These are phyloP conservation scores for Argentina silus DNA, from an alignment of 2,797 vertebrate genomes.

Conservation along the genomic window DNA sequence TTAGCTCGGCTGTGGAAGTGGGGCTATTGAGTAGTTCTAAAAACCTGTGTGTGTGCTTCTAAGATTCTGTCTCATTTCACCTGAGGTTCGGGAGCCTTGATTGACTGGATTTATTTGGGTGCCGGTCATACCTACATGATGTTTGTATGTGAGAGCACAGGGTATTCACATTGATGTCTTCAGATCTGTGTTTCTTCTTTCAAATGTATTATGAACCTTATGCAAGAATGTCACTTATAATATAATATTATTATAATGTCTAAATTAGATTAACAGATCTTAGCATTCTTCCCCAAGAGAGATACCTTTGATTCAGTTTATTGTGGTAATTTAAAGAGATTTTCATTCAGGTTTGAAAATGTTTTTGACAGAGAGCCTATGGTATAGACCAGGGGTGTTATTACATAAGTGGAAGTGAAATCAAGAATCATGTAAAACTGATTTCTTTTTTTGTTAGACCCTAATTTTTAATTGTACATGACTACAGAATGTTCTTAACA, in stretches of 20 bases:
- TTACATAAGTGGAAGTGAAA: background rate
- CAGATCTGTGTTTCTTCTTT: background rate
- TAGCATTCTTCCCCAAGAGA: background rate
- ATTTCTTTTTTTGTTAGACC: background rate
- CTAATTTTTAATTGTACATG: constrained; percentile 42
- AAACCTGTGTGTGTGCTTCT: constrained; percentile 1
- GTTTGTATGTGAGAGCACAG: background rate
- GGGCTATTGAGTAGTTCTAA: too few species aligned
- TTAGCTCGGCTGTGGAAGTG: too few species aligned
- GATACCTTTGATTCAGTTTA: background rate
- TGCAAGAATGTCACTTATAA: too few species aligned
- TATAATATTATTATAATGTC: background rate
- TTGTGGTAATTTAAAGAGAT: background rate
- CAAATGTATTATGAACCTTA: too few species aligned
- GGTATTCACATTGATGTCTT: background rate
- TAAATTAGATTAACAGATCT: background rate
- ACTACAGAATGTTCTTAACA: constrained; percentile 60
- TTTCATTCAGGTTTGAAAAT: too few species aligned
- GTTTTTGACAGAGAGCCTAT: background rate
- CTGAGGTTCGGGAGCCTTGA: constrained; percentile 61
- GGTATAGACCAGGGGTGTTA: background rate
- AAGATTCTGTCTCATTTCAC: constrained; percentile 27
- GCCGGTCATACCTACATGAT: background rate
- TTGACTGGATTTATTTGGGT: constrained; percentile 6
- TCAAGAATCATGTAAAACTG: background rate